Evolutionary conservation across 1,140 invertebrate genomes (phyloP).

Genomic region (Trachymyrmex cornetzi): DNA sequence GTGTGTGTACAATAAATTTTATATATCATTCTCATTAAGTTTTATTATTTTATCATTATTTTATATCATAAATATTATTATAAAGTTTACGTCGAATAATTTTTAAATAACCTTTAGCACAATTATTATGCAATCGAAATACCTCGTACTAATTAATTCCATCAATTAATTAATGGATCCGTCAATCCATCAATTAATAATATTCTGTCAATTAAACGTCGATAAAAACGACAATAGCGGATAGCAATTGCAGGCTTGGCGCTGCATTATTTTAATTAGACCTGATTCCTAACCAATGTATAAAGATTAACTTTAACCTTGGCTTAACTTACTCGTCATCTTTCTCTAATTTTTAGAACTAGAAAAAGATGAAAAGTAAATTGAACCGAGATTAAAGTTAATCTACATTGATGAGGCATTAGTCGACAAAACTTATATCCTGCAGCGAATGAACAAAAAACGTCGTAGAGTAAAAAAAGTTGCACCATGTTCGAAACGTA

Average conservation of each 20-base stretch:
- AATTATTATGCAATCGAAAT: neutral
- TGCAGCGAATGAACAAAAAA: neutral
- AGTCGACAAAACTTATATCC: neutral
- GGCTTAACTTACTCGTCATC: too few relatives aligned
- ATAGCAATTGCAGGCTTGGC: neutral
- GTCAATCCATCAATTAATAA: neutral
- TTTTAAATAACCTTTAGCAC: neutral
- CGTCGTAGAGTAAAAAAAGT: neutral
- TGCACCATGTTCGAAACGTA: neutral
- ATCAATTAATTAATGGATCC: too few relatives aligned
- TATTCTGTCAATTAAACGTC: neutral
- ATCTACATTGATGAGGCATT: neutral
- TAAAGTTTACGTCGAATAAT: neutral
- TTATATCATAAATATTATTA: neutral
- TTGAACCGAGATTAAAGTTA: too few relatives aligned
- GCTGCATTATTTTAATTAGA: too few relatives aligned
- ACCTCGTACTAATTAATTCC: neutral
- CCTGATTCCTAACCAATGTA: too few relatives aligned
- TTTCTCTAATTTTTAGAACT: too few relatives aligned
- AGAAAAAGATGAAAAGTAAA: too few relatives aligned
- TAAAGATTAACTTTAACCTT: too few relatives aligned
- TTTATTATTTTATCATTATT: too few relatives aligned
- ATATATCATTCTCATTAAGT: too few relatives aligned
- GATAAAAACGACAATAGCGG: constrained; percentile 1
- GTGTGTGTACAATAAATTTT: neutral